These are phyloP conservation scores for Aplodontia rufa DNA, from an alignment of 2,113 vertebrate species.

Conservation along the genomic window DNA sequence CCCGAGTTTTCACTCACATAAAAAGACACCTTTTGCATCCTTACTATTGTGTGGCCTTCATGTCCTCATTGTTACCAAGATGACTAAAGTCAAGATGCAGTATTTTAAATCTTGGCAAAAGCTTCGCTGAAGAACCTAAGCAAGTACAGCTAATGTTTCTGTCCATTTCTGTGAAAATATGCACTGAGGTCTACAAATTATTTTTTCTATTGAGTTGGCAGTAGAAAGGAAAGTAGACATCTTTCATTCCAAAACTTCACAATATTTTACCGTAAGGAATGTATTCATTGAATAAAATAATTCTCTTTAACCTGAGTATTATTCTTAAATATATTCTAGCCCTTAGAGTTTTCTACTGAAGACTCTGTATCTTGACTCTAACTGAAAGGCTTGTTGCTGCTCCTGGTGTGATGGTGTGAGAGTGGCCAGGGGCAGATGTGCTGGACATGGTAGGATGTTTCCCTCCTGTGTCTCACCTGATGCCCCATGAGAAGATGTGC, in stretches of 20 bases:
- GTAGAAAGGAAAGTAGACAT: background rate
- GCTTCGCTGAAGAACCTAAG: background rate
- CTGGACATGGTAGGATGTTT: rapidly evolving
- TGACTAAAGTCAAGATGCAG: background rate
- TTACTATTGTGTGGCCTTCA: background rate
- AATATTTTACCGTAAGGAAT: background rate
- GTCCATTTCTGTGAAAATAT: background rate
- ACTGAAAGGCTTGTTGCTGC: background rate
- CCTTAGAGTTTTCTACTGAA: background rate
- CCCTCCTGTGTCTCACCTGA: background rate
- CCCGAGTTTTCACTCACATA: background rate
- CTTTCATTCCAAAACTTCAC: background rate
- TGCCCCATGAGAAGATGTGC: background rate
- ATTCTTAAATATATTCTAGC: background rate
- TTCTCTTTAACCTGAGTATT: background rate
- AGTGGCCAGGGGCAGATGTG: rapidly evolving
- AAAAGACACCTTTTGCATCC: background rate
- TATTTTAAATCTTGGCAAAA: background rate
- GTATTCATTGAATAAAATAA: background rate
- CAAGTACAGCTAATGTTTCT: background rate
- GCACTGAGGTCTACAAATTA: background rate
- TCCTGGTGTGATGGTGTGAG: too few relatives aligned
- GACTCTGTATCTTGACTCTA: background rate
- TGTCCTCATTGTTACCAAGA: background rate
- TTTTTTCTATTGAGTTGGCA: background rate